Percentiles rank a stretch among this genome's conserved stretches.
phyloP scores from a whole-genome alignment of 2,113 vertebrate species.

The Theristicus caerulescens region DNA sequence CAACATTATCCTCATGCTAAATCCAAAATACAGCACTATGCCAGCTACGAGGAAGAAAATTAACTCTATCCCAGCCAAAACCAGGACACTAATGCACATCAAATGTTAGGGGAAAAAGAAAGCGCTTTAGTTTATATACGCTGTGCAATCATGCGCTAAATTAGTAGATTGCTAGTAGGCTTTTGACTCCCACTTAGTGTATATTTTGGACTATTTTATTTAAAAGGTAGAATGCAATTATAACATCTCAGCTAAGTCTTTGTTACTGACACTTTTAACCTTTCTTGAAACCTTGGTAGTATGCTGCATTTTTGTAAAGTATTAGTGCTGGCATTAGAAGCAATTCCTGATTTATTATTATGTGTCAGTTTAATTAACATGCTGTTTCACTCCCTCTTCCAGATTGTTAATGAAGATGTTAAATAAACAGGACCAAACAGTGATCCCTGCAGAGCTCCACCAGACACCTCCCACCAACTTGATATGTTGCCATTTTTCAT shows the following conservation, averaged over 20 bases:
- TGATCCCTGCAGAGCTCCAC: slow-evolving; percentile 51
- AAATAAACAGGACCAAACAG: slow-evolving; percentile 64
- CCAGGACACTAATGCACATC: neutral
- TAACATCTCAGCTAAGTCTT: neutral
- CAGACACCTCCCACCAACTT: slow-evolving; percentile 44
- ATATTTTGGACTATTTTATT: neutral
- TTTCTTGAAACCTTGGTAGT: neutral
- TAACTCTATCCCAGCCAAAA: too few species aligned
- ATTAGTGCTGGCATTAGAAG: slow-evolving; percentile 43
- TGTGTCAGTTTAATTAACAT: slow-evolving; percentile 72
- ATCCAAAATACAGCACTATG: too few species aligned
- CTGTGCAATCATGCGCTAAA: neutral
- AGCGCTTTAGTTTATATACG: neutral
- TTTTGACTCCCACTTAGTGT: neutral
- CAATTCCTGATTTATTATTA: slow-evolving; percentile 61
- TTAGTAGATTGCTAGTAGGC: neutral
- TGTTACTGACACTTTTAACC: neutral
- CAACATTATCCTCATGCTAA: too few species aligned
- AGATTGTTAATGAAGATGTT: slow-evolving; percentile 74
- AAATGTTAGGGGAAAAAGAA: neutral
- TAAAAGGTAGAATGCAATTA: neutral
- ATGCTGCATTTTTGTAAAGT: neutral
- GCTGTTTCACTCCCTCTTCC: slow-evolving; percentile 67
- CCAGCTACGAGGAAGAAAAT: too few species aligned
- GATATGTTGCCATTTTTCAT: slow-evolving; percentile 35